A percentile compares a stretch with the other conserved stretches of the same genome.
Evolutionary conservation across 1,140 invertebrate species (phyloP).

Genomic region (Halotydeus destructor): DNA sequence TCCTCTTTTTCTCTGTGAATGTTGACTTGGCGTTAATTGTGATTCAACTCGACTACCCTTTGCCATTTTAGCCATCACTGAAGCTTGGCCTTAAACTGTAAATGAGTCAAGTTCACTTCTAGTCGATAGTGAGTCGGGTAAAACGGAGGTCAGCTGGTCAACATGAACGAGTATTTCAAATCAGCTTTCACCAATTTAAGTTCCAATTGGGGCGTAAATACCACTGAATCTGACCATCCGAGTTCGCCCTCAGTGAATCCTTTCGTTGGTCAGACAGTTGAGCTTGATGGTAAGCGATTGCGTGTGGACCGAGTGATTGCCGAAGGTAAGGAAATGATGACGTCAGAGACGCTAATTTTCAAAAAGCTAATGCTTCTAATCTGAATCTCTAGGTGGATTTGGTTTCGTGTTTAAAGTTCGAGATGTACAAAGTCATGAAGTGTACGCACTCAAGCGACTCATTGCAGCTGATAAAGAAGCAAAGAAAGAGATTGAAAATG

Average conservation of each 20-base stretch:
- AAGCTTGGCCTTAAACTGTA: no score
- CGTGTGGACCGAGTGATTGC: conserved; percentile 72
- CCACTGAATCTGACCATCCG: not conserved
- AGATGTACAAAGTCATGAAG: conserved; percentile 10
- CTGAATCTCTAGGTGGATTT: conserved; percentile 12
- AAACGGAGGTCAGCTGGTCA: no score
- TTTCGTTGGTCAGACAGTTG: conserved; percentile 69
- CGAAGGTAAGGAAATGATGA: conserved; percentile 44
- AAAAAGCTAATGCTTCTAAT: not conserved
- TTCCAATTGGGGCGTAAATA: not conserved
- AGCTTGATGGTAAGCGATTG: conserved; percentile 68
- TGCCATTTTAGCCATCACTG: no score
- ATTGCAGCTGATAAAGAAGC: conserved; percentile 13
- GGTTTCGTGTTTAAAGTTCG: conserved; percentile 13
- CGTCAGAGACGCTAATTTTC: not conserved
- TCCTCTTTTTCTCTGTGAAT: no score
- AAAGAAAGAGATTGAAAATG: conserved; percentile 14
- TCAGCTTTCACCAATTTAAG: conserved; percentile 5
- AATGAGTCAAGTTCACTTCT: no score
- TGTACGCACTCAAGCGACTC: conserved; percentile 12
- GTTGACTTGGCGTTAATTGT: no score
- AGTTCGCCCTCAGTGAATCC: not conserved
- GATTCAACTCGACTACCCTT: no score
- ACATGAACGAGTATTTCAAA: conserved; percentile 4
- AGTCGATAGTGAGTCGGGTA: no score